Percentiles rank a stretch among this genome's conserved stretches.
These are phyloP conservation scores for Epinephelus coioides DNA, from an alignment of 2,797 vertebrate genomes.

Conservation along the genomic window DNA sequence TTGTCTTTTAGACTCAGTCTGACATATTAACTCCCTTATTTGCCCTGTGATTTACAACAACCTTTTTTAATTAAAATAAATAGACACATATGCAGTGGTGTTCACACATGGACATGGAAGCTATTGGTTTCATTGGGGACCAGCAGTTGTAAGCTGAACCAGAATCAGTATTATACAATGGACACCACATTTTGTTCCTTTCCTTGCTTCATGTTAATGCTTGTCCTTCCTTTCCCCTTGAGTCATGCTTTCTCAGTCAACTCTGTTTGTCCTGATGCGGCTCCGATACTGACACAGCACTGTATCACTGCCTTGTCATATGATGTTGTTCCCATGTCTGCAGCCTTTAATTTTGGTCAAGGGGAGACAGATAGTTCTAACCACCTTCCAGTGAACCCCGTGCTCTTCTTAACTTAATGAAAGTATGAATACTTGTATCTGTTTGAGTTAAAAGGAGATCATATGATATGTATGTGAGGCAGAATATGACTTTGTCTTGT, in stretches of 20 bases:
- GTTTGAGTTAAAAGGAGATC: conserved; percentile 2
- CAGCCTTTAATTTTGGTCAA: conserved; percentile 24
- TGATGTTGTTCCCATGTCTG: conserved; percentile 59
- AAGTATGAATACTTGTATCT: conserved; percentile 13
- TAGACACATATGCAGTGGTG: neutral
- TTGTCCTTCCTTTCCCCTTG: neutral
- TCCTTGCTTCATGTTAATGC: neutral
- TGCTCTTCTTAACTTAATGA: conserved; percentile 2
- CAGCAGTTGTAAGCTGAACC: neutral
- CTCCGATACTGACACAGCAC: conserved; percentile 18
- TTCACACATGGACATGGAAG: neutral
- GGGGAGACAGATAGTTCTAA: conserved; percentile 6
- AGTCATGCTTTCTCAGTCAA: conserved; percentile 11
- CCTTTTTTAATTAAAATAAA: neutral
- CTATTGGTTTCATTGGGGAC: neutral
- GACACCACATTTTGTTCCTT: neutral
- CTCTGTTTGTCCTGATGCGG: conserved; percentile 19
- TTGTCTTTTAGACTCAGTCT: neutral
- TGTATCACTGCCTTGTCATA: conserved; percentile 32
- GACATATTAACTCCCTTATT: neutral
- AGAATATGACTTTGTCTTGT: neutral
- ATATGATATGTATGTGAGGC: conserved; percentile 25
- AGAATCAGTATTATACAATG: neutral
- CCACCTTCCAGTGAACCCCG: conserved; percentile 5
- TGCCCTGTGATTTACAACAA: conserved; percentile 3